phyloP scores from a whole-genome alignment of 2,888 invertebrate genomes.

The Erebia ligea region DNA sequence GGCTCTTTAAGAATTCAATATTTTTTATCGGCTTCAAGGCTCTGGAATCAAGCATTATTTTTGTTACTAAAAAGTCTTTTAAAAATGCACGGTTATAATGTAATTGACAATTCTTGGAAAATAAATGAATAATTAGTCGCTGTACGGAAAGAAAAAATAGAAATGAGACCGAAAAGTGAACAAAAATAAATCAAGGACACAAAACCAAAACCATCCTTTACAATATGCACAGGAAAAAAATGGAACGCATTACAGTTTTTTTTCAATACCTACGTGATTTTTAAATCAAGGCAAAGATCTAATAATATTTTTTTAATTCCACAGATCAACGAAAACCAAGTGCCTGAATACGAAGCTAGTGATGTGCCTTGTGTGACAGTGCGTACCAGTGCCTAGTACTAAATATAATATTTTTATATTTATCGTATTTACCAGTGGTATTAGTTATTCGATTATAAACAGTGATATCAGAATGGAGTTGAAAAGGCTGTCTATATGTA shows the following conservation, averaged over 20 bases:
- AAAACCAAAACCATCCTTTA: background rate
- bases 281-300: background rate
- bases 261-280: background rate
- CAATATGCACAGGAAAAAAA: conserved; percentile 34
- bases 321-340: conserved; percentile 58
- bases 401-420: conserved; percentile 51
- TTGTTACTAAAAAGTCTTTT: too few relatives aligned
- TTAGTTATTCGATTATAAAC: conserved; percentile 15
- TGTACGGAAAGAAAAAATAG: too few relatives aligned
- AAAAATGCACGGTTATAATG: too few relatives aligned
- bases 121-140: too few relatives aligned
- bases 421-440: conserved; percentile 37
- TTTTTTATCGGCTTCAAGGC: too few relatives aligned
- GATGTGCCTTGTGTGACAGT: conserved; percentile 76
- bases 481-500: conserved; percentile 57
- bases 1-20: too few relatives aligned
- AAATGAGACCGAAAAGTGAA: background rate
- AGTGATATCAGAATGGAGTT: conserved; percentile 60
- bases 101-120: too few relatives aligned
- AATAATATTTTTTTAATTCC: conserved; percentile 46
- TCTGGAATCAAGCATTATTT: too few relatives aligned
- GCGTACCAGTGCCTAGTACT: conserved; percentile 51
- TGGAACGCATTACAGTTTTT: conserved; percentile 29
- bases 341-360: conserved; percentile 62
- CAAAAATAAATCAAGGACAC: background rate